Conservation (phyloP, 2,888 invertebrate species). For the Acrobasis repandana region DNA sequence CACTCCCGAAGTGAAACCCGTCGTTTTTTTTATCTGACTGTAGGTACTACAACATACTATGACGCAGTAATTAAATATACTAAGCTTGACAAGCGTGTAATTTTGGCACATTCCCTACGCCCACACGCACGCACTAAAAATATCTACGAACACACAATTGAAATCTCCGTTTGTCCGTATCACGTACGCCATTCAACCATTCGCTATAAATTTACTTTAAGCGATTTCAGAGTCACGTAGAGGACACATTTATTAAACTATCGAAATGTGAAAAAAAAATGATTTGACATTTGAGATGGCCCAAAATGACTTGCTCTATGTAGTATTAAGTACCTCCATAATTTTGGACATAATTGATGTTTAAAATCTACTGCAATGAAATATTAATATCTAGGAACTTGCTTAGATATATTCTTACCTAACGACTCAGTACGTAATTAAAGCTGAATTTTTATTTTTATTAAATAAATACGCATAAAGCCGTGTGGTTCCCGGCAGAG, state of each 20-base stretch:
- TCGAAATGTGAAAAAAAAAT: neutral
- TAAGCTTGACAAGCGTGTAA: neutral
- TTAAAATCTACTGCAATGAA: too few species aligned
- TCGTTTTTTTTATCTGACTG: too few species aligned
- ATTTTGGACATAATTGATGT: too few species aligned
- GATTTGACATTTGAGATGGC: neutral
- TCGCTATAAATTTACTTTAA: slow-evolving; percentile 54
- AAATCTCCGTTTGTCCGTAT: slow-evolving; percentile 60
- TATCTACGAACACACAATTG: slow-evolving; percentile 53
- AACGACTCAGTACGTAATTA: too few species aligned
- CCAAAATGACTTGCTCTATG: too few species aligned
- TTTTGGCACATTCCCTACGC: slow-evolving; percentile 21
- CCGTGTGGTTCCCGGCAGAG: too few species aligned
- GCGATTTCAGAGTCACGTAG: slow-evolving; percentile 67
- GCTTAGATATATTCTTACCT: too few species aligned
- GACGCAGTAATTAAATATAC: neutral
- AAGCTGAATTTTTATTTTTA: too few species aligned
- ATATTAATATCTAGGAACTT: too few species aligned
- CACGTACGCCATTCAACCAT: slow-evolving; percentile 59
- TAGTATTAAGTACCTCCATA: too few species aligned
- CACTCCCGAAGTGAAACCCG: too few species aligned
- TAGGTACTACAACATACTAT: neutral
- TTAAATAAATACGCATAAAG: too few species aligned
- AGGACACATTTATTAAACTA: slow-evolving; percentile 21
- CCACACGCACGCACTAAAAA: slow-evolving; percentile 32